Evolutionary conservation across 2,888 invertebrate species (phyloP), one percentile per base, ranked within the genome.

Genomic region (Pandemis heparana): DNA sequence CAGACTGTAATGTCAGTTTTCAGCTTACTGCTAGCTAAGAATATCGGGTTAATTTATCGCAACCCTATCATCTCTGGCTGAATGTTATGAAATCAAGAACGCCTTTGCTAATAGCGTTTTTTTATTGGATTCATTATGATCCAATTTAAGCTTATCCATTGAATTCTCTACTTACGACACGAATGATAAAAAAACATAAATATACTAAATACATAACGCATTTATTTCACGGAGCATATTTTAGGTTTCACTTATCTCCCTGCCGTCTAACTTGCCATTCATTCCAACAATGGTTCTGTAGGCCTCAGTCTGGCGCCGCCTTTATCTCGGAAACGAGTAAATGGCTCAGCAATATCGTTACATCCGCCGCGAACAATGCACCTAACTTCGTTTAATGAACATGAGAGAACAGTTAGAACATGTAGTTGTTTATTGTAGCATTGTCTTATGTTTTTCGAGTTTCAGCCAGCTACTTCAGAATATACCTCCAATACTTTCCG

Each of bases 311-410:
- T 81, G 82, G 79, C 83, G 82, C 85, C 88, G 81, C 85, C 88
- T 90, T 89, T 90, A 91, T 90, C 88, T 89, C 79, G 76, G 82
- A 82, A 85, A 83, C 82, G 82, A 83, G 85, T 79, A 85, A 89
- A 88, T 84, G 84, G 85, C 77, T 82, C 85, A 82, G 87, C 86
- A 87, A 87, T 90, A 89, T 87, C 87, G 85, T 86, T 87, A 85
- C 82, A 87, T 86, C 88, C 83, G 80, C 78, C 80, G 79, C 79
- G 81, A 86, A 90, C 90, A 90, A 90, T 89, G 81, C 77, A 78
- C 79, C 80, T 81, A 84, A 85, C 87, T 85, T 83, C 82, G 80
- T 84, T 79, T 87, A 87, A 87, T 86, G 85, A 87, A 87, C 84
- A 84, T 79, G 79, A 77, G 79, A 78, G 79, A 79, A 80, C 78